Conservation (phyloP, 2,797 vertebrate species). For the Rhyacichthys aspro region DNA sequence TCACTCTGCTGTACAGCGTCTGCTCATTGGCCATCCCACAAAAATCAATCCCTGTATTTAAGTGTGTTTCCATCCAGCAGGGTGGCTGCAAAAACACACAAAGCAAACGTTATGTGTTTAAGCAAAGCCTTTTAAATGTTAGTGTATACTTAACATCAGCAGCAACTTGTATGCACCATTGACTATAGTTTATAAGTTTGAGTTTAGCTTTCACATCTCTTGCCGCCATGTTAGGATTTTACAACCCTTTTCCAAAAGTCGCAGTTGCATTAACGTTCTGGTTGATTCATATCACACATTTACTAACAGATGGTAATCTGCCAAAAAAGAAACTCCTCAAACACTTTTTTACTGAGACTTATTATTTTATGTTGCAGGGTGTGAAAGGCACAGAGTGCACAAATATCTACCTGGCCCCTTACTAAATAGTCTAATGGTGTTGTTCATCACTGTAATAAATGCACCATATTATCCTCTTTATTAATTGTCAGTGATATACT, state of each 20-base stretch:
- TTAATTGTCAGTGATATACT: too few relatives aligned
- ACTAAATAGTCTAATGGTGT: too few relatives aligned
- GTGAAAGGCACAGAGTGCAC: too few relatives aligned
- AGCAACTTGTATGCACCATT: not conserved
- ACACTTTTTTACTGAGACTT: not conserved
- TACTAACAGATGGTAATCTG: slow-evolving; percentile 1
- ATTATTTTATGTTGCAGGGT: too few relatives aligned
- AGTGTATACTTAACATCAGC: too few relatives aligned
- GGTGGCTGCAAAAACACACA: not conserved
- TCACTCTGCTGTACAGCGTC: slow-evolving; percentile 2
- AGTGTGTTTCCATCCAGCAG: slow-evolving; percentile 3
- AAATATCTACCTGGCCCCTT: too few relatives aligned
- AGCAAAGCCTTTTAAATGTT: not conserved
- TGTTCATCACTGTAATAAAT: too few relatives aligned
- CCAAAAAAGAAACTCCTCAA: not conserved
- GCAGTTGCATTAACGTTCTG: not conserved
- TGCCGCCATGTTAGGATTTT: slow-evolving; percentile 6
- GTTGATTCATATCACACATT: slow-evolving; percentile 2
- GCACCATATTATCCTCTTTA: too few relatives aligned
- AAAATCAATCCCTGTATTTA: not conserved
- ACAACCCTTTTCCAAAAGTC: not conserved
- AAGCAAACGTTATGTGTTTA: not conserved
- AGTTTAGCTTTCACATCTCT: not conserved
- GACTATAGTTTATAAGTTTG: not conserved
- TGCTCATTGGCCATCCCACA: not conserved